A percentile compares a stretch with the other conserved stretches of the same genome.
Evolutionary conservation across 1,140 invertebrate genomes (phyloP).

Genomic region (Bombus confusus): DNA sequence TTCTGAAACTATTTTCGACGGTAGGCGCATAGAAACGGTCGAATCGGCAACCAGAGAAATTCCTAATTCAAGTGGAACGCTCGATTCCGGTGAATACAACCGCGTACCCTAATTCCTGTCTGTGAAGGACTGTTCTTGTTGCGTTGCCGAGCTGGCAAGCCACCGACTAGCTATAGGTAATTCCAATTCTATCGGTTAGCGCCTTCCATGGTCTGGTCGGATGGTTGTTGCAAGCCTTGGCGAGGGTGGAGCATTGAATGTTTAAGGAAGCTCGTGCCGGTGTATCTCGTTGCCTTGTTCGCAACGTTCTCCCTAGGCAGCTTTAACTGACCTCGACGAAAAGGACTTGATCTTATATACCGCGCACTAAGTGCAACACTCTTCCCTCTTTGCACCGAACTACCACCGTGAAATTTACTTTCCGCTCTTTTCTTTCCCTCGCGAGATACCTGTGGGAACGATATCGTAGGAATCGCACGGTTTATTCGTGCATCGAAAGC

Average conservation of each 20-base stretch:
- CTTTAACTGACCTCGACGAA: slow-evolving; percentile 53
- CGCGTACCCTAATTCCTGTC: slow-evolving; percentile 60
- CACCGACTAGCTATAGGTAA: slow-evolving; percentile 38
- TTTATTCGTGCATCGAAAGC: background rate
- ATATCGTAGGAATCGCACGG: slow-evolving; percentile 19
- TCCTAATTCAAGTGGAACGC: slow-evolving; percentile 60
- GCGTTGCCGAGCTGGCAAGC: background rate
- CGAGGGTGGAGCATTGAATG: slow-evolving; percentile 53
- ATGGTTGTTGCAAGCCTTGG: slow-evolving; percentile 9
- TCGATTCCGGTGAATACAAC: slow-evolving; percentile 59
- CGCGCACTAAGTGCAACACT: slow-evolving; percentile 26
- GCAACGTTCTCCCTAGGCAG: slow-evolving; percentile 33
- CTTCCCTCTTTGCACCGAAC: background rate
- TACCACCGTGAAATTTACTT: slow-evolving; percentile 13
- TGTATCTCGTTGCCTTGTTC: slow-evolving; percentile 47
- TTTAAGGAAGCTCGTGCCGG: slow-evolving; percentile 53
- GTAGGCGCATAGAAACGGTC: slow-evolving; percentile 45
- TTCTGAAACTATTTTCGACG: slow-evolving; percentile 50
- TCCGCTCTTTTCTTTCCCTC: too few relatives aligned
- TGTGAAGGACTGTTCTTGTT: slow-evolving; percentile 16
- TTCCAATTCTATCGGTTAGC: slow-evolving; percentile 66
- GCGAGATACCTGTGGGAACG: background rate
- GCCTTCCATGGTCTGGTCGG: slow-evolving; percentile 30
- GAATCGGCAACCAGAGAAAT: slow-evolving; percentile 57
- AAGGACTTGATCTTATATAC: slow-evolving; percentile 28